Evolutionary conservation across 2,113 vertebrate species (phyloP).

Genomic region (Periophthalmodon schlosseri): DNA sequence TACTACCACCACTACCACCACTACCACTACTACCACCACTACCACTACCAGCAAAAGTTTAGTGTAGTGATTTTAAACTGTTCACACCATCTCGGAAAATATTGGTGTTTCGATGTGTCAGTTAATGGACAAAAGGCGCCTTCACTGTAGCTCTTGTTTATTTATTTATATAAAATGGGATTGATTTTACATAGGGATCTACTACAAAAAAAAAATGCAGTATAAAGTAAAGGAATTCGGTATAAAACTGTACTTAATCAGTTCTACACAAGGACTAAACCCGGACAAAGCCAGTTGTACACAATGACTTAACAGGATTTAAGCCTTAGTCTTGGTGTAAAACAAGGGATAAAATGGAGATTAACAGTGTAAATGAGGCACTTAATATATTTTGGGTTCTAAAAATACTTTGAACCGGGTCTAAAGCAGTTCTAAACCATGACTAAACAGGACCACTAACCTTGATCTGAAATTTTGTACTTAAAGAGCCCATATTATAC

Average conservation of each 20-base stretch:
- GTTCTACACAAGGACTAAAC: background rate
- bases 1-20: too few relatives aligned
- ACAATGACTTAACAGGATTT: background rate
- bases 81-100: slow-evolving; percentile 4
- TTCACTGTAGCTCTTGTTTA: background rate
- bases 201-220: slow-evolving; percentile 24
- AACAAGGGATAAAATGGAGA: too few relatives aligned
- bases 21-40: too few relatives aligned
- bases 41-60: slow-evolving; percentile 46
- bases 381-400: too few relatives aligned
- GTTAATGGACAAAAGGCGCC: background rate
- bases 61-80: slow-evolving; percentile 1
- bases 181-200: background rate
- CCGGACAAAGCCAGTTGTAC: background rate
- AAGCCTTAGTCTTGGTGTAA: too few relatives aligned
- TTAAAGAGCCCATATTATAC: too few relatives aligned
- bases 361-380: too few relatives aligned
- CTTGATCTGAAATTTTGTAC: too few relatives aligned
- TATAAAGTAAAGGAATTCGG: background rate
- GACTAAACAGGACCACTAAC: too few relatives aligned
- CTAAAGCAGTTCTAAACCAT: too few relatives aligned
- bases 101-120: background rate
- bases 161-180: background rate
- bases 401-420: too few relatives aligned
- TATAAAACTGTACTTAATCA: too few relatives aligned